A percentile compares a stretch with the other conserved stretches of the same genome.
phyloP scores from a whole-genome alignment of 2,888 invertebrate species.

The Aspidiotus destructor region DNA sequence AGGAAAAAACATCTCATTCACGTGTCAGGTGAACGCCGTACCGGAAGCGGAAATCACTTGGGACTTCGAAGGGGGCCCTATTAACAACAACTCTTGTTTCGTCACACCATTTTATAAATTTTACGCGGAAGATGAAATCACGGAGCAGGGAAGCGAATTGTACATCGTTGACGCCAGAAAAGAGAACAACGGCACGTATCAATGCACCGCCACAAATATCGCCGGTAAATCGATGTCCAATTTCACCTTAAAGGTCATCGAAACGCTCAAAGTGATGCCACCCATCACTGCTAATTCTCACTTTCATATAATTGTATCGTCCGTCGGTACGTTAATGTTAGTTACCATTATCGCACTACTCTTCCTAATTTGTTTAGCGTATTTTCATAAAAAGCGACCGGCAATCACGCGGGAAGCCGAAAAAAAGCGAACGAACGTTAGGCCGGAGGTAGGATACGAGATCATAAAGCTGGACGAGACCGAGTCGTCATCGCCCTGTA shows the following conservation, averaged over 20 bases:
- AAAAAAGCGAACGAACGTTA: neutral
- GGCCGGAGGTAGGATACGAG: constrained; percentile 6
- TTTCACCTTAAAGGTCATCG: constrained; percentile 64
- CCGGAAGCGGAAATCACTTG: constrained; percentile 74
- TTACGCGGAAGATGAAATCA: constrained; percentile 51
- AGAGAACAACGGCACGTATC: constrained; percentile 76
- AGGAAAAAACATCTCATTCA: constrained; percentile 70
- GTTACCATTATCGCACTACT: constrained; percentile 14
- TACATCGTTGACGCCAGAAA: constrained; percentile 65
- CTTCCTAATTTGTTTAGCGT: constrained; percentile 8
- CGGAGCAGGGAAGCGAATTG: constrained; percentile 66
- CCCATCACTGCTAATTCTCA: constrained; percentile 17
- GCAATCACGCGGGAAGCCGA: neutral
- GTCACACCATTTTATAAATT: constrained; percentile 52
- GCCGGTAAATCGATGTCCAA: constrained; percentile 72
- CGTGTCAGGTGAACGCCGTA: constrained; percentile 68
- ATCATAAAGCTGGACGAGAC: constrained; percentile 15
- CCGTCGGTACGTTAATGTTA: constrained; percentile 19
- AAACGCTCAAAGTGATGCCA: constrained; percentile 10
- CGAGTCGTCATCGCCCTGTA: neutral
- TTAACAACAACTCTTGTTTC: constrained; percentile 58
- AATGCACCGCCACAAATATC: constrained; percentile 77
- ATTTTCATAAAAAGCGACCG: constrained; percentile 6
- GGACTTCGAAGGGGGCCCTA: constrained; percentile 69
- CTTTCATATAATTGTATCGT: constrained; percentile 22